Percentiles rank a stretch among this genome's conserved stretches.
These are phyloP conservation scores for Prosapia bicincta DNA, from an alignment of 2,888 invertebrate genomes.

Conservation along the genomic window DNA sequence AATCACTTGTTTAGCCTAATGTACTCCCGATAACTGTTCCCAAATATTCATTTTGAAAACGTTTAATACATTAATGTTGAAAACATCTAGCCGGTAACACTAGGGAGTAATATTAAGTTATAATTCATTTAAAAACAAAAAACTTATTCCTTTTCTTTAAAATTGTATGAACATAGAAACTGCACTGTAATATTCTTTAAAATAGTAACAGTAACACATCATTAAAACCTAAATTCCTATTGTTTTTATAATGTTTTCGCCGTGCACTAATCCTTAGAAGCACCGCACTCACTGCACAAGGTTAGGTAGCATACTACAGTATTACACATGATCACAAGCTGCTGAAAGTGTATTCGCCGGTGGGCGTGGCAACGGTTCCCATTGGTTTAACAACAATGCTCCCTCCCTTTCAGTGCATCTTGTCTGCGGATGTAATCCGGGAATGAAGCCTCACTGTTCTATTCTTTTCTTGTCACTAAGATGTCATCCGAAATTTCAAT, in stretches of 20 bases:
- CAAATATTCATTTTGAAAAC: no score
- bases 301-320: neutral
- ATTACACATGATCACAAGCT: neutral
- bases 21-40: no score
- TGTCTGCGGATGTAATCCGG: neutral
- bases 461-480: constrained; percentile 3
- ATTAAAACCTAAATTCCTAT: no score
- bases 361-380: neutral
- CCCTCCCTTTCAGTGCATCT: neutral
- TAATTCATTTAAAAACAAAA: no score
- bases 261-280: neutral
- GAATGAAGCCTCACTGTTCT: neutral
- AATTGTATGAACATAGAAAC: no score
- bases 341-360: neutral
- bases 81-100: no score
- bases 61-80: no score
- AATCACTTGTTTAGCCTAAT: no score
- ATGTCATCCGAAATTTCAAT: constrained; percentile 21
- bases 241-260: neutral
- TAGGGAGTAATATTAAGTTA: no score
- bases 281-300: neutral
- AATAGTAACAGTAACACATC: no score
- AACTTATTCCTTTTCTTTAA: no score
- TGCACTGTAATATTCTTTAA: no score
- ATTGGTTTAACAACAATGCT: constrained; percentile 1